Conservation (phyloP, 2,113 vertebrate species). For the Salvelinus alpinus region DNA sequence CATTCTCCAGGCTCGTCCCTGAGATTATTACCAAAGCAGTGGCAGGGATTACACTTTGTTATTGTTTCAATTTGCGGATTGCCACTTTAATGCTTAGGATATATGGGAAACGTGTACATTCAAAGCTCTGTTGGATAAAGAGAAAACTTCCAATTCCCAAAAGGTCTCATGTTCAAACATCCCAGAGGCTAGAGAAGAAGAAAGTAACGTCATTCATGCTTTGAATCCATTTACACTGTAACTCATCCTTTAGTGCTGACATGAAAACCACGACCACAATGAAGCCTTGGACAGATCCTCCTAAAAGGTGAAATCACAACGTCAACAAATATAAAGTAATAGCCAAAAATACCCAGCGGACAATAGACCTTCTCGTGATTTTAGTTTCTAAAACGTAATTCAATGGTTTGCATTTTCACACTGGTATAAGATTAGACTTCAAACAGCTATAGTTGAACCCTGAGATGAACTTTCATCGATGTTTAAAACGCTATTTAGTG, state of each 20-base stretch:
- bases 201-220: conserved; percentile 16
- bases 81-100: conserved; percentile 13
- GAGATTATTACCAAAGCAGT: too few species aligned
- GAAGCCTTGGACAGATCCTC: background rate
- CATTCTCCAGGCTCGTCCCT: too few species aligned
- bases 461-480: background rate
- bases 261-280: too few species aligned
- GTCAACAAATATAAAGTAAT: background rate
- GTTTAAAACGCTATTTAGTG: too few species aligned
- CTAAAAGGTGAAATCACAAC: background rate
- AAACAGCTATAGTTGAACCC: background rate
- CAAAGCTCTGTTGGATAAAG: conserved; percentile 6
- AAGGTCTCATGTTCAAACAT: conserved; percentile 14
- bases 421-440: background rate
- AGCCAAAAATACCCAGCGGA: background rate
- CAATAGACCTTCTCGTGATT: background rate
- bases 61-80: too few species aligned
- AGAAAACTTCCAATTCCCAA: conserved; percentile 19
- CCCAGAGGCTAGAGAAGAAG: conserved; percentile 1
- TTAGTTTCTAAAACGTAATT: background rate
- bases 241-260: background rate
- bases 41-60: too few species aligned
- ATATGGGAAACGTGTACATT: conserved; percentile 22
- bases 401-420: background rate
- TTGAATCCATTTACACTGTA: conserved; percentile 12